Base-by-base conservation (phyloP, 2,888 invertebrate species). In the Phrixothrix hirtus region DNA sequence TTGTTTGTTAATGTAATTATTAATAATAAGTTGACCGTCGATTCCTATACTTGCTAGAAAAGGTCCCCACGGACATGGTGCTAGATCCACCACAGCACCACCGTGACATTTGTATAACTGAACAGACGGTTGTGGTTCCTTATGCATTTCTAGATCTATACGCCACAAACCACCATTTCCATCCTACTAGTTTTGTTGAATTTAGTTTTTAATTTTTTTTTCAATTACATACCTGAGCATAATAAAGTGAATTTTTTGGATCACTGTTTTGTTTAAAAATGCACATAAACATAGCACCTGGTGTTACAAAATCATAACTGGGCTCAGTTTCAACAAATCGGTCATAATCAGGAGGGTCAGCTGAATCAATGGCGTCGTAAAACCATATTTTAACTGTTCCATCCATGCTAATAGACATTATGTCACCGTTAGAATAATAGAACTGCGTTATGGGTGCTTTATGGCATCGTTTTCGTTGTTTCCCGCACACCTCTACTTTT, bases 281-380 rank as follows among this genome's bases (percentile, higher is more conserved):
- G 29, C 77, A 76, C 75, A 81, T 79, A 16, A 85, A 75, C 68
- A 78, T 77, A 1, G 67, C 60, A 25, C 66, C 65, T 13, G 65
- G 72, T n/a, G 62, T 85, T 60, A 82, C 81, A 63, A 91, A 86
- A 72, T 94, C 93, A 64, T 89, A 89, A 44, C 89, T 88, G 1
- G 95, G 94, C 70, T 94, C 92, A 47, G 93, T 62, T 74, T 92
- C 88, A 14, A 93, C 84, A 52, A 84, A 85, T 3, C 85, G 83
- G 62, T 90, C 86, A 3, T 90, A 88, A 62, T 92, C 92, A 0
- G 87, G 83, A 0, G 88, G 87, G 74, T 94, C 90, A 0, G 93
- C 89, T 55, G 88, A 83, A 61, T 94, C 92, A n/a, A 95, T 90
- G 0, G 88, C 87, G 62, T 92, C 92, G 81, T 93, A 94, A 75